phyloP scores from a whole-genome alignment of 2,797 vertebrate species.

The Silurus aristotelis region DNA sequence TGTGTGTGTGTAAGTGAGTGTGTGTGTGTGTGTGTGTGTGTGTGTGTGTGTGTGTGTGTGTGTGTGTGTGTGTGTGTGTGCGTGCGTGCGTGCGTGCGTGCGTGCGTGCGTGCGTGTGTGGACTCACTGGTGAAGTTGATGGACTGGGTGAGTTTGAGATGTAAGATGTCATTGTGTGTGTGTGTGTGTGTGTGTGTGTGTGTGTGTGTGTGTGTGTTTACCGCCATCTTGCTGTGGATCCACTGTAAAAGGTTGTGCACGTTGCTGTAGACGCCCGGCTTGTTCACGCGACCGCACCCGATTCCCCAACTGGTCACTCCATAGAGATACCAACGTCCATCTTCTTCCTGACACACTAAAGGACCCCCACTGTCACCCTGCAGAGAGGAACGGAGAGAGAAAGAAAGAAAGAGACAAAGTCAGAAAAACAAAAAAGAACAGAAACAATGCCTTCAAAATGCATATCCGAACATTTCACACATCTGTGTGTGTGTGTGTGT shows the following conservation, averaged over 20 bases:
- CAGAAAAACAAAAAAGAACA: not conserved
- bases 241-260: constrained; percentile 75
- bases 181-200: not conserved
- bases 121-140: too few relatives aligned
- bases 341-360: constrained; percentile 73
- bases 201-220: constrained; percentile 59
- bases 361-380: constrained; percentile 86
- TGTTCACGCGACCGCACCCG: constrained; percentile 78
- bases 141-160: too few relatives aligned
- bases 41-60: constrained; percentile 3
- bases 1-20: too few relatives aligned
- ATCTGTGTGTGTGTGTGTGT: not conserved
- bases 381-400: not conserved
- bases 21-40: too few relatives aligned
- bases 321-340: constrained; percentile 74
- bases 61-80: constrained; percentile 26
- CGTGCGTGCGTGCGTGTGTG: not conserved
- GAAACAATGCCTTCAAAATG: not conserved
- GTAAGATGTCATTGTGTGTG: too few relatives aligned
- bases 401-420: not conserved
- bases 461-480: not conserved
- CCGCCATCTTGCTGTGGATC: constrained; percentile 84
- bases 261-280: constrained; percentile 78
- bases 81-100: not conserved
- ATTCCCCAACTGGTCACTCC: constrained; percentile 85